These are phyloP conservation scores for Piaya cayana DNA, from an alignment of 2,113 vertebrate genomes.

Conservation along the genomic window DNA sequence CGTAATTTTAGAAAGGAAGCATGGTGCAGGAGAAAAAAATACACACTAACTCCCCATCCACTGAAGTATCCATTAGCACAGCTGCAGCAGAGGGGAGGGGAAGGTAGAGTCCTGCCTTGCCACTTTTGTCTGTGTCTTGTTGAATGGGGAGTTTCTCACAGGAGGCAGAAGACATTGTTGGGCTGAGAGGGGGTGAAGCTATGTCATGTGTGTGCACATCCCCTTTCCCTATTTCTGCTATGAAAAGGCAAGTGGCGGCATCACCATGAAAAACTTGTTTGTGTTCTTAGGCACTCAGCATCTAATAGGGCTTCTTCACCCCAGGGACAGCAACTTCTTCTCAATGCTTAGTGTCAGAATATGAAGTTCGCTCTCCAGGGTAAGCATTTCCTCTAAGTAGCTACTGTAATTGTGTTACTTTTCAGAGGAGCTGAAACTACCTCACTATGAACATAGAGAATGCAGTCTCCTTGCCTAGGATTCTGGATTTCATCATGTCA, in stretches of 20 bases:
- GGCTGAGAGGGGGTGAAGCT: background rate
- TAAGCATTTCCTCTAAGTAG: background rate
- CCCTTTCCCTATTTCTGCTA: background rate
- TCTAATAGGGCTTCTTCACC: background rate
- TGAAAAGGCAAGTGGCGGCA: background rate
- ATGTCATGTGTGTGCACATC: too few relatives aligned
- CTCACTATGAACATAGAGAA: background rate
- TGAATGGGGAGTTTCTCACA: background rate
- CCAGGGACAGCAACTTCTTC: background rate
- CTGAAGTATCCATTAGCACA: background rate
- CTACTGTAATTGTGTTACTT: background rate
- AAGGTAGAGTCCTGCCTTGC: background rate
- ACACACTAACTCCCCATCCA: rapidly evolving
- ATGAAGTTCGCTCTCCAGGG: background rate
- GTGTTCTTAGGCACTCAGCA: background rate
- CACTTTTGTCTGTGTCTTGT: background rate
- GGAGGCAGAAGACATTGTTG: background rate
- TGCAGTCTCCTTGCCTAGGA: background rate
- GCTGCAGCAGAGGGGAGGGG: background rate
- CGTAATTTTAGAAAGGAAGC: background rate
- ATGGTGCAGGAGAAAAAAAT: too few relatives aligned
- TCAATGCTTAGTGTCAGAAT: background rate
- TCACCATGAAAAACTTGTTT: rapidly evolving
- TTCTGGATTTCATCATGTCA: background rate
- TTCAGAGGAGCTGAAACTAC: background rate